phyloP scores from a whole-genome alignment of 2,888 invertebrate species.

The Steinernema hermaphroditum region DNA sequence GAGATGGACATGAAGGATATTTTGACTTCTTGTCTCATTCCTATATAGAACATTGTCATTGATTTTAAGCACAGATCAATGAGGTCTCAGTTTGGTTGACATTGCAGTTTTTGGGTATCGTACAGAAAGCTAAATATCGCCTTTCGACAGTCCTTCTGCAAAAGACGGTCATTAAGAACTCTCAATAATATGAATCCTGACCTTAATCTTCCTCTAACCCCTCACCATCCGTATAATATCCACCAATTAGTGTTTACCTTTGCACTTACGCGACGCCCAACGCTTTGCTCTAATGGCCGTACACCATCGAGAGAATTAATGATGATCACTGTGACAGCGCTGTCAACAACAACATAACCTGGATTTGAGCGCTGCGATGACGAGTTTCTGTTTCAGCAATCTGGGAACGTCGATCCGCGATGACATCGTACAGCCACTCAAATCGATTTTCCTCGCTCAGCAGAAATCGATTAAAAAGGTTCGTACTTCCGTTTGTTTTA shows the following conservation, averaged over 20 bases:
- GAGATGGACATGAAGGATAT: too few relatives aligned
- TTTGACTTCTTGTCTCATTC: too few relatives aligned
- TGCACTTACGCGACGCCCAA: not conserved
- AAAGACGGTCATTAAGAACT: too few relatives aligned
- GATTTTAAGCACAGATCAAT: too few relatives aligned
- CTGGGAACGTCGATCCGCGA: slow-evolving; percentile 54
- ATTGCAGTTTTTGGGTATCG: too few relatives aligned
- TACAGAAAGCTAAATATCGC: too few relatives aligned
- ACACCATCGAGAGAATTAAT: not conserved
- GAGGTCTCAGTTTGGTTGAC: too few relatives aligned
- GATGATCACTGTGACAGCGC: slow-evolving; percentile 13
- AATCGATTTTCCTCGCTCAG: slow-evolving; percentile 48
- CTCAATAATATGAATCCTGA: too few relatives aligned
- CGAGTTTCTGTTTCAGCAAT: slow-evolving; percentile 44
- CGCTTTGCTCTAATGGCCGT: slow-evolving; percentile 1
- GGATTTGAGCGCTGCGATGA: not conserved
- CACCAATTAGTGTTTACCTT: slow-evolving; percentile 18
- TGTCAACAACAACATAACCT: slow-evolving; percentile 8
- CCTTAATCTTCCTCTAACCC: not conserved
- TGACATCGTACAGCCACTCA: slow-evolving; percentile 55
- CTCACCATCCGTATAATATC: not conserved
- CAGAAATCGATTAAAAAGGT: slow-evolving; percentile 50
- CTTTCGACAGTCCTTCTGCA: too few relatives aligned
- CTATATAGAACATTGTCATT: too few relatives aligned
- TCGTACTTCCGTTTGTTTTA: not conserved